Evolutionary conservation across 2,888 invertebrate species (phyloP), one percentile per base, ranked within the genome.

Genomic region (Clepsis dumicolana): DNA sequence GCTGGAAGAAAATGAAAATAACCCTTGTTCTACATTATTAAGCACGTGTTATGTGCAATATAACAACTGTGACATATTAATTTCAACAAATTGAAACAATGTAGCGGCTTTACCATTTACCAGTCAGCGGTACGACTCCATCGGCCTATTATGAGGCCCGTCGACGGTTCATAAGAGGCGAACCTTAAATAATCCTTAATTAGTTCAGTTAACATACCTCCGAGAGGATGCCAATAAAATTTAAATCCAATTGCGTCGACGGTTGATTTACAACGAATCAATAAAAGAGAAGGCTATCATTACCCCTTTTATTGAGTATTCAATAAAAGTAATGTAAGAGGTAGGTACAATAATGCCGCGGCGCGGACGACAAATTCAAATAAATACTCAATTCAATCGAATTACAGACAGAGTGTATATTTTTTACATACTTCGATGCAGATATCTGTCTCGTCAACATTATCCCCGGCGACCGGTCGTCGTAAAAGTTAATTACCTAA

Each of bases 191-290:
- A 80, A 84, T 81, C 82, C 82, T 87, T 82, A 88, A 87, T 86
- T 85, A 84, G 75, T 84, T 82, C 77, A 84, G 83, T 86, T 86
- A 86, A 87, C 86, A 83, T 85, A 80, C 77, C 81, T 82, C 84
- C 81, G 82, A 85, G 82, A 86, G 83, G 84, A 86, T 87, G 80
- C 84, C 85, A 88, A 91, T 92, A 92, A 91, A 91, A 90, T 86
- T 86, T 80, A 88, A 90, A 92, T 91, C 87, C 89, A 91, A 93
- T 91, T 88, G 90, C 86, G 80, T 86, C 85, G 87, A 87, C 87
- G 80, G 85, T 87, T 91, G 90, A 92, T 93, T 93, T 93, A 93
- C 91, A 89, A 86, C 85, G 90, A 88, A 90, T 90, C 91, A 91
- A 92, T 91, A 92, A 93, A 93, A 90, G 85, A 83, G 87, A 85